Conservation (phyloP, 2,888 invertebrate genomes). For the Eumerus sabulonum region DNA sequence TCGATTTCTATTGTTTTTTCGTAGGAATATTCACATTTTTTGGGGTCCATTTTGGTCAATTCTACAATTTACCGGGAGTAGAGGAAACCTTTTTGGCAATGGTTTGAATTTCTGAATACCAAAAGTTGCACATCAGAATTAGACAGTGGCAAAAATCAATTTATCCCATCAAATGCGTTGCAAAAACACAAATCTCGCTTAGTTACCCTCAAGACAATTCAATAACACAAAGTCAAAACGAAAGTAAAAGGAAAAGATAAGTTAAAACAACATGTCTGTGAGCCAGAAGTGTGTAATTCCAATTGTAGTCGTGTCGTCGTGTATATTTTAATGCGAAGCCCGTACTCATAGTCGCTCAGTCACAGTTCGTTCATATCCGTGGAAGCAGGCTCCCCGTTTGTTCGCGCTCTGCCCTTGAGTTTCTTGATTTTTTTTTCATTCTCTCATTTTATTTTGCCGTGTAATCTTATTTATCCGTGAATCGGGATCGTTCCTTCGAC, state of each 20-base stretch:
- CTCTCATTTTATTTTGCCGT: constrained; percentile 23
- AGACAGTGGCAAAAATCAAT: no score
- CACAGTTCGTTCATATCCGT: constrained; percentile 52
- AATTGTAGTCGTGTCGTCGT: constrained; percentile 32
- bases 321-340: constrained; percentile 49
- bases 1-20: no score
- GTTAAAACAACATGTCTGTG: constrained; percentile 21
- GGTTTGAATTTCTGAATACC: no score
- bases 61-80: no score
- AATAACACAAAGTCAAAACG: constrained; percentile 29
- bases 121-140: no score
- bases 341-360: constrained; percentile 40
- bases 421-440: constrained; percentile 26
- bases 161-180: no score
- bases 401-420: constrained; percentile 18
- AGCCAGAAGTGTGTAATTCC: neutral
- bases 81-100: no score
- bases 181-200: neutral
- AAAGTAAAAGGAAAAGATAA: constrained; percentile 15
- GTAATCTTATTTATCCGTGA: constrained; percentile 7
- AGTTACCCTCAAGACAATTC: neutral
- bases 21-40: no score
- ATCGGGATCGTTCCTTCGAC: neutral
- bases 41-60: no score
- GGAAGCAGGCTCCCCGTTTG: constrained; percentile 15